A percentile compares a stretch with the other conserved stretches of the same genome.
These are phyloP conservation scores for Potorous gilbertii DNA, from an alignment of 2,797 vertebrate genomes.

Conservation along the genomic window DNA sequence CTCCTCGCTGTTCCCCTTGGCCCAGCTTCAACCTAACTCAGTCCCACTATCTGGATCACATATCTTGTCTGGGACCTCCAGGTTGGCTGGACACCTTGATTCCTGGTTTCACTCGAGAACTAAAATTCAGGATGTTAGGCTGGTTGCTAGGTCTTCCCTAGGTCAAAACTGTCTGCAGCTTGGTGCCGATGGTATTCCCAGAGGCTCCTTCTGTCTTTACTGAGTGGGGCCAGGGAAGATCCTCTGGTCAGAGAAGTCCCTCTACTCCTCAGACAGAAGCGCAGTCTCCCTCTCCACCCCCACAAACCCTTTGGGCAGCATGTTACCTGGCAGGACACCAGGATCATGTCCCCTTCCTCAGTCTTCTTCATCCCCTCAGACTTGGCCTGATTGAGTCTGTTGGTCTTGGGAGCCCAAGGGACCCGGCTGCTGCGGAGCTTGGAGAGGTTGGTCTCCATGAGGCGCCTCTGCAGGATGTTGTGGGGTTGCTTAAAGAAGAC, in stretches of 20 bases:
- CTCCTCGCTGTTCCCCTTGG: not conserved
- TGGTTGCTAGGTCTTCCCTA: not conserved
- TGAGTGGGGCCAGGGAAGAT: not conserved
- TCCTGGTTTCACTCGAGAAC: not conserved
- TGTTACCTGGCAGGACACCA: constrained; percentile 89
- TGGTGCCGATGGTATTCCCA: not conserved
- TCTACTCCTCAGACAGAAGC: not conserved
- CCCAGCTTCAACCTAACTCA: not conserved
- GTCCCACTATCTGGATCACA: constrained; percentile 1
- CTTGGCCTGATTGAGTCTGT: constrained; percentile 82
- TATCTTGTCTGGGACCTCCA: not conserved
- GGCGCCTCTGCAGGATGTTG: constrained; percentile 91
- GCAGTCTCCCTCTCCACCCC: not conserved
- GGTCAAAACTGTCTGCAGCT: not conserved
- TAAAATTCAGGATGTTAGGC: not conserved
- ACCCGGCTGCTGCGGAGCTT: constrained; percentile 84
- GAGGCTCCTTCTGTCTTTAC: not conserved
- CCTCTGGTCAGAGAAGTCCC: not conserved
- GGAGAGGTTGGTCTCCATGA: constrained; percentile 91
- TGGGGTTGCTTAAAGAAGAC: constrained; percentile 89
- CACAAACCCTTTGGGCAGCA: constrained; percentile 33
- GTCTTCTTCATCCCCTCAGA: constrained; percentile 78
- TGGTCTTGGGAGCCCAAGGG: constrained; percentile 81
- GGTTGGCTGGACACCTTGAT: not conserved
- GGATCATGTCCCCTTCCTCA: constrained; percentile 88